Evolutionary conservation across 30 jellyfish, hydroid and myxozoan genomes (phyloP).

Genomic region (Chironex yamaguchii): DNA sequence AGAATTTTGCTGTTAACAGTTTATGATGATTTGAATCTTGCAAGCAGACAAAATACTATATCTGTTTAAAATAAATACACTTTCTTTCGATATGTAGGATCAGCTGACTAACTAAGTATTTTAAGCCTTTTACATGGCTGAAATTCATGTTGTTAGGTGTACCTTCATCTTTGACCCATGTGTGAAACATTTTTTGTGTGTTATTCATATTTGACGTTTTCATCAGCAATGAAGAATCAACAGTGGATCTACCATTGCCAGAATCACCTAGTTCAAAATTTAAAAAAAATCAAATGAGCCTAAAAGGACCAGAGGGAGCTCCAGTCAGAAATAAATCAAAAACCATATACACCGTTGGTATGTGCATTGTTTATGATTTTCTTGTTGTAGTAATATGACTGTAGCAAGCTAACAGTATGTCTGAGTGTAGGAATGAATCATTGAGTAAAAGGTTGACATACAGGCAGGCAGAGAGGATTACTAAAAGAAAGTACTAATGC

Average conservation of each 20-base stretch:
- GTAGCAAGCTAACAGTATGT: too few species aligned
- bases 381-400: too few species aligned
- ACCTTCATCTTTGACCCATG: background rate
- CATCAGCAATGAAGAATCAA: slow-evolving; percentile 65
- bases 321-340: slow-evolving; percentile 53
- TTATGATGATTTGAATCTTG: background rate
- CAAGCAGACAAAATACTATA: too few species aligned
- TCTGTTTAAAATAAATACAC: too few species aligned
- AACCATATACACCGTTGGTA: slow-evolving; percentile 75
- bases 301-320: slow-evolving; percentile 55
- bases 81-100: too few species aligned
- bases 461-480: too few species aligned
- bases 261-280: slow-evolving; percentile 54
- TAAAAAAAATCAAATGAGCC: slow-evolving; percentile 31
- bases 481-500: too few species aligned
- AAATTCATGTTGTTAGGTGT: background rate
- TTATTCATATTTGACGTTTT: background rate
- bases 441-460: too few species aligned
- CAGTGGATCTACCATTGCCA: slow-evolving; percentile 5
- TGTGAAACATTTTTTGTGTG: background rate
- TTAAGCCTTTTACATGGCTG: background rate
- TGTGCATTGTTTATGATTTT: too few species aligned
- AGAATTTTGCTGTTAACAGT: background rate
- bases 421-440: too few species aligned
- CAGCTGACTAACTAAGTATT: too few species aligned